phyloP scores from a whole-genome alignment of 2,797 vertebrate genomes.

The Sciurus carolinensis region DNA sequence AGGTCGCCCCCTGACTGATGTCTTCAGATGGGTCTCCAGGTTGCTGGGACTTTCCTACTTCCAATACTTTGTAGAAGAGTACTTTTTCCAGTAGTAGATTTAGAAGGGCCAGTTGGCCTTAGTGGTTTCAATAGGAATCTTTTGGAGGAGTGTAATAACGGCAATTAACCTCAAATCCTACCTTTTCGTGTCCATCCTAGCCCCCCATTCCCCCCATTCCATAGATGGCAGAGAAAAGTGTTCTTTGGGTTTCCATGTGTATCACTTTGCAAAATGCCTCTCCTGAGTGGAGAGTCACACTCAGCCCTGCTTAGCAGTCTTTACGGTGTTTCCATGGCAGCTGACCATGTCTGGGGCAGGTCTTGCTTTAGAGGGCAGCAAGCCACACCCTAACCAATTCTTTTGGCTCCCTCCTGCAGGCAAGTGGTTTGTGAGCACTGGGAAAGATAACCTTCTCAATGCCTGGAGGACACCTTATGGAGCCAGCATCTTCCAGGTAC shows the following conservation, averaged over 20 bases:
- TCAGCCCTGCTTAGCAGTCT: background rate
- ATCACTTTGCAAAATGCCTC: background rate
- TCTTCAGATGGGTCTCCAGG: background rate
- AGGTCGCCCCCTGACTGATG: background rate
- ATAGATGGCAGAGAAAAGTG: background rate
- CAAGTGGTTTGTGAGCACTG: conserved; percentile 98
- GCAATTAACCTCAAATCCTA: background rate
- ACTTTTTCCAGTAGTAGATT: background rate
- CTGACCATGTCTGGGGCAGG: background rate
- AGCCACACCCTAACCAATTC: background rate
- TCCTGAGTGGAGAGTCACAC: background rate
- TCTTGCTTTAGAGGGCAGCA: background rate
- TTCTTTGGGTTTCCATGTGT: background rate
- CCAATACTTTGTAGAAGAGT: background rate
- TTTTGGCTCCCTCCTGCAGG: conserved; percentile 82
- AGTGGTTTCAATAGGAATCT: background rate
- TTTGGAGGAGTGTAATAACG: background rate
- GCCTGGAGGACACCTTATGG: conserved; percentile 97
- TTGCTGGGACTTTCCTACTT: background rate
- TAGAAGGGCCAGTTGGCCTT: background rate
- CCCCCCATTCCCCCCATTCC: too few relatives aligned
- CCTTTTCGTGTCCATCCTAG: too few relatives aligned
- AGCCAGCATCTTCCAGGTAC: conserved; percentile 97
- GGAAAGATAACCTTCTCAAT: conserved; percentile 97
- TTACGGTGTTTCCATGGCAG: background rate